These are phyloP conservation scores for Pseudorectes ferrugineus DNA, from an alignment of 2,113 vertebrate species.

Conservation along the genomic window DNA sequence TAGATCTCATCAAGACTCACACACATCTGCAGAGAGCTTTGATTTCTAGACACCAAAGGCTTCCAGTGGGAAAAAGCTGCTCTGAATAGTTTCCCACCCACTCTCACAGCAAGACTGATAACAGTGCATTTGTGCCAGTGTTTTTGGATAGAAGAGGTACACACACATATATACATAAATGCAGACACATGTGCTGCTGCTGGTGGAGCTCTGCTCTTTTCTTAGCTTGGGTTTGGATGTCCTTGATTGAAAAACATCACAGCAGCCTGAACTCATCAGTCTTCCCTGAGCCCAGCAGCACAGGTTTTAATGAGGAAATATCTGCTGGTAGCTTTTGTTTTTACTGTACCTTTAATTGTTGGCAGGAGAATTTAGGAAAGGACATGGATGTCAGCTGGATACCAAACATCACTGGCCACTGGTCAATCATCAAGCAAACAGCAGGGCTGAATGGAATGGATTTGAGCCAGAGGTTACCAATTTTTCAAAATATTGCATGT, in stretches of 20 bases:
- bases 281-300: not conserved
- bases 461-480: not conserved
- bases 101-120: not conserved
- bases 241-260: not conserved
- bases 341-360: not conserved
- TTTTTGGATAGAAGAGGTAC: not conserved
- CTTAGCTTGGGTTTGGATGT: not conserved
- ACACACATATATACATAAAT: not conserved
- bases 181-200: not conserved
- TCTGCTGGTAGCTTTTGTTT: not conserved
- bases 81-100: constrained; percentile 28
- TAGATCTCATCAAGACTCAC: constrained; percentile 21
- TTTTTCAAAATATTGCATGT: not conserved
- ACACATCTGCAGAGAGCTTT: constrained; percentile 36
- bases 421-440: not conserved
- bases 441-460: not conserved
- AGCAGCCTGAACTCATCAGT: not conserved
- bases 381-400: not conserved
- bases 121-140: not conserved
- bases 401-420: not conserved
- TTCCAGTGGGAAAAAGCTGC: not conserved
- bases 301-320: not conserved
- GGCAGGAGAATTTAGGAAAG: not conserved
- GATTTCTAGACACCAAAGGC: constrained; percentile 50
- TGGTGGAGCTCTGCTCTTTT: not conserved